Base-by-base conservation (phyloP, 2,888 invertebrate species). In the Tholera decimalis region DNA sequence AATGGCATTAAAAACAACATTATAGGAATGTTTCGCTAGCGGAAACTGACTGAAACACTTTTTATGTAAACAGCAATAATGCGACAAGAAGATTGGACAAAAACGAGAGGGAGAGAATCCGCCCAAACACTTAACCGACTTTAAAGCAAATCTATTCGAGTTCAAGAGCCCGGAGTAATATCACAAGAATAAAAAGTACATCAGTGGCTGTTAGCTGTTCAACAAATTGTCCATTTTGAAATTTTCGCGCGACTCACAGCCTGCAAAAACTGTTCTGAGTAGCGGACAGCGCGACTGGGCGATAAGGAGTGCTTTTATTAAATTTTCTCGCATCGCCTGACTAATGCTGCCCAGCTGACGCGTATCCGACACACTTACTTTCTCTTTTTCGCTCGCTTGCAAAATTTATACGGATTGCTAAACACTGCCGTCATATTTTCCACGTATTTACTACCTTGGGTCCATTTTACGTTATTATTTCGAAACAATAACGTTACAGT, bases 341-440 rank as follows among this genome's bases (percentile, higher is more conserved):
- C 94, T 94, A 93, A 94, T 93, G 93, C 88, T 85, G 89, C 82
- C 90, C 94, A 94, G 94, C 93, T 94, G 94, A 92, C 93, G 93
- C 92, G 80, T 80, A 86, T 87, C 87, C 90, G 85, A 90, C 88
- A 86, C 87, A 89, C 87, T 90, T 87, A 89, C 89, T 89, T 88
- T 89, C 89, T 85, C 90, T 89, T 89, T 89, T 89, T 87, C 88
- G 85, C 82, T 82, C 87, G 85, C 82, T 87, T 87, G 86, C 84
- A 80, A 87, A 86, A 88, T 89, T 87, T 86, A 83, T 88, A 80
- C 83, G 83, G 80, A 84, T 83, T 78, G 82, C 83, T 86, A 84
- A 87, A 86, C 83, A 86, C 53, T 78, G 71, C 33, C 76, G 61
- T 72, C 61, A 73, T 76, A 78, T 82, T 83, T 86, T 85, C 80